These are phyloP conservation scores for Myrmecophaga tridactyla DNA, from an alignment of 2,113 vertebrate species.

Conservation along the genomic window DNA sequence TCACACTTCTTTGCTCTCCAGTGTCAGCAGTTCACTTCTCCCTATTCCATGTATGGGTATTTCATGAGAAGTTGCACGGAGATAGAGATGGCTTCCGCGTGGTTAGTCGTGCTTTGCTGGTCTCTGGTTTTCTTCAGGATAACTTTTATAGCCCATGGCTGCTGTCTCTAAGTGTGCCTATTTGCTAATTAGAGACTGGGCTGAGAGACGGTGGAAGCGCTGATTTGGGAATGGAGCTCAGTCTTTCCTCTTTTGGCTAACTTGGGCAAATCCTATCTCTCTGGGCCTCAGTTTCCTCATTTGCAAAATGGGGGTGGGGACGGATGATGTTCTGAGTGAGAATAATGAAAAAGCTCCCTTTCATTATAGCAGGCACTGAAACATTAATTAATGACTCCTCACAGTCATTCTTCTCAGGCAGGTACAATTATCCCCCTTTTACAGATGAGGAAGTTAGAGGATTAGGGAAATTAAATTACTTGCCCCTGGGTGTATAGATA, in stretches of 20 bases:
- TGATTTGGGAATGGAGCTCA: neutral
- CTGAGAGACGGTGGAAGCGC: neutral
- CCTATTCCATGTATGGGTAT: neutral
- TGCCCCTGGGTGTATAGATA: neutral
- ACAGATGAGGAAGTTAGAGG: neutral
- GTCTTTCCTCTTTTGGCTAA: neutral
- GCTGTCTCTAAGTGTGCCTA: neutral
- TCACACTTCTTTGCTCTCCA: neutral
- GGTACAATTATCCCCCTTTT: neutral
- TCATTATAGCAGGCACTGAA: neutral
- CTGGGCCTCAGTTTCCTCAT: neutral
- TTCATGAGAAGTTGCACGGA: neutral
- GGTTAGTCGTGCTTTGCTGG: neutral
- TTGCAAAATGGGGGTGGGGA: neutral
- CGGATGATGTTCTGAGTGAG: neutral
- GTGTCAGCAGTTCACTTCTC: neutral
- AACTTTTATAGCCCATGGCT: neutral
- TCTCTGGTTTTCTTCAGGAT: constrained; percentile 35
- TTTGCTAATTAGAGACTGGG: neutral
- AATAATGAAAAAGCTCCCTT: neutral
- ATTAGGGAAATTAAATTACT: neutral
- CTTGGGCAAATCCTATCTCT: neutral
- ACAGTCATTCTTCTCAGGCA: neutral
- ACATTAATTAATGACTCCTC: neutral
- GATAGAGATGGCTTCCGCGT: neutral